Evolutionary conservation across 2,113 vertebrate species (phyloP), one percentile per base, ranked within the genome.

Genomic region (Hypomesus transpacificus): DNA sequence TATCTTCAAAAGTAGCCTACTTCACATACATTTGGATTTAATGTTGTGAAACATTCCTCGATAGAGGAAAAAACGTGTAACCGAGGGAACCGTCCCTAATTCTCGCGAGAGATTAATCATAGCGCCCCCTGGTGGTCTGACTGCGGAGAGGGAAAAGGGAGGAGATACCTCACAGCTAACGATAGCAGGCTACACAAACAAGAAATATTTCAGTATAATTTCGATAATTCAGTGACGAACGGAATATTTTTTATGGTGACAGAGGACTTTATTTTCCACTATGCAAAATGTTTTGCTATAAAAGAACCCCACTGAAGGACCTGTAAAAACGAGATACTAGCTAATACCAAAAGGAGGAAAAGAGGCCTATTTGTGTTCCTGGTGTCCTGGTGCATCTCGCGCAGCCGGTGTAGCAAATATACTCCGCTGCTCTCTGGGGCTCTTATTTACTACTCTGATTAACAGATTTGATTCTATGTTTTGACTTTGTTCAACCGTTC

Each of bases 331-430:
- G 62, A 71, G 22, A 74, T 64, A 82, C 57, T 31, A 80, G 81
- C 73, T 85, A 79, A 86, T 82, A 70, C 81, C 74, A 77, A 73
- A 77, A 68, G 71, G 71, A 70, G 83, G 82, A 77, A 80, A 67
- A 76, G 89, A 87, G 90, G 91, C 90, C 91, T 91, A 77, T 87
- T 88, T 78, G 81, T 82, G 78, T 87, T 88, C 80, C 85, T 85
- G 85, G 81, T 82, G 69, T 81, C 75, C 74, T 62, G 79, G 87
- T 84, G 81, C 80, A 73, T 50, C 85, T 79, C 16, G 70, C 75
- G 72, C 82, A 85, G 83, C 51, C 14, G 74, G 75, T 54, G 26
- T 75, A 34, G 50, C 71, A 82, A 89, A 75, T 26, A 52, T 69
- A 88, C 76, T 8, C 79, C 86, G 83, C 61, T 69, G 88, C 85